Percentiles rank a stretch among this genome's conserved stretches.
These are phyloP conservation scores for Drosophila athabasca DNA, from an alignment of 1,140 invertebrate species.

Conservation along the genomic window DNA sequence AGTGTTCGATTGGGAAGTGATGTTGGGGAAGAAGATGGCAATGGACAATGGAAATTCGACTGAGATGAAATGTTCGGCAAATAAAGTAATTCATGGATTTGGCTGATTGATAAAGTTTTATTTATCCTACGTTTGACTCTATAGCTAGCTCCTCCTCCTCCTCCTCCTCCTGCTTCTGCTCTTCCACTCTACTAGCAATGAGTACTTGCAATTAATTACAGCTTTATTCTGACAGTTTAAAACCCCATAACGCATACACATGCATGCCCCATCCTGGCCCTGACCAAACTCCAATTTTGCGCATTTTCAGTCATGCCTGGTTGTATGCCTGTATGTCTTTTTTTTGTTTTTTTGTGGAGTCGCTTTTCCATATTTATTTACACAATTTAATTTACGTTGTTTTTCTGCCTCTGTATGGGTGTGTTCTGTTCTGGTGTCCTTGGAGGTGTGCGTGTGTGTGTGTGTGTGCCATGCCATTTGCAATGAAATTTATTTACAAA, in stretches of 20 bases:
- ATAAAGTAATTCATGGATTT: conserved; percentile 49
- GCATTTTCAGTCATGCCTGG: conserved; percentile 51
- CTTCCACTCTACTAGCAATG: conserved; percentile 6
- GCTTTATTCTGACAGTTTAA: conserved; percentile 52
- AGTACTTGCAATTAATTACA: conserved; percentile 60
- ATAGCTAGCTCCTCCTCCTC: background rate
- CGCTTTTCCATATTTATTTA: conserved; percentile 62
- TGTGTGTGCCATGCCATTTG: conserved; percentile 64
- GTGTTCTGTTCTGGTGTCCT: conserved; percentile 14
- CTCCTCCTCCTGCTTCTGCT: background rate
- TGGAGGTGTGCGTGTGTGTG: conserved; percentile 34
- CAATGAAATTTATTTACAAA: conserved; percentile 76
- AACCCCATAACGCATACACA: conserved; percentile 25
- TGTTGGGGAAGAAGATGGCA: conserved; percentile 12
- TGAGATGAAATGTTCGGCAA: too few species aligned
- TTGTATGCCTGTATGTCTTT: conserved; percentile 27
- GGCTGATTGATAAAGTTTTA: conserved; percentile 53
- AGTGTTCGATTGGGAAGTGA: conserved; percentile 32
- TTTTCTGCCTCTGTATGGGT: conserved; percentile 22
- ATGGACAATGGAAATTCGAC: background rate
- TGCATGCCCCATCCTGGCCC: background rate
- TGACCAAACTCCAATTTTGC: conserved; percentile 37
- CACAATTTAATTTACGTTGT: conserved; percentile 54
- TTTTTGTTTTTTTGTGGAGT: conserved; percentile 34
- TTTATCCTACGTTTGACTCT: conserved; percentile 42